Conservation (phyloP, 1,140 invertebrate genomes). For the Bombyx mandarina region DNA sequence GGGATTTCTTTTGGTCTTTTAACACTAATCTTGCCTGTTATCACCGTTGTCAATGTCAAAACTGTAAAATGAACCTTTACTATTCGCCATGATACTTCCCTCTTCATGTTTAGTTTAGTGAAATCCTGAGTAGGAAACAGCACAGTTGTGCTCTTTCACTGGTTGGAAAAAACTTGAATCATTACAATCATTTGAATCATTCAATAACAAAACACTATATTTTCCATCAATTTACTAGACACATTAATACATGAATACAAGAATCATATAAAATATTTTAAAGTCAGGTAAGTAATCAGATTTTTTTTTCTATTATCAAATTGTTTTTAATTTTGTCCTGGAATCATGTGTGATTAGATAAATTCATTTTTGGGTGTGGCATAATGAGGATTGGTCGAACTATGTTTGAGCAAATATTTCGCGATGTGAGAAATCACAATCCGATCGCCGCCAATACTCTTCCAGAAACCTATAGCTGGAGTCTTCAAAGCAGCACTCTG, state of each 20-base stretch:
- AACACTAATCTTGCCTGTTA: too few relatives aligned
- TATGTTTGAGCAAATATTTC: conserved; percentile 28
- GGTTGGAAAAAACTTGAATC: too few relatives aligned
- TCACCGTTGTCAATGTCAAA: too few relatives aligned
- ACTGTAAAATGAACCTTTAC: too few relatives aligned
- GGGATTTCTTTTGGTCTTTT: too few relatives aligned
- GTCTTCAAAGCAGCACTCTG: conserved; percentile 24
- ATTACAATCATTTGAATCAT: too few relatives aligned
- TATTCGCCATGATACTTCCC: too few relatives aligned
- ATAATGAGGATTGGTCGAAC: conserved; percentile 38
- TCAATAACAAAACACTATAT: background rate
- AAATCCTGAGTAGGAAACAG: too few relatives aligned
- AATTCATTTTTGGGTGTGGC: conserved; percentile 27
- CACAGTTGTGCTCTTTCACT: too few relatives aligned
- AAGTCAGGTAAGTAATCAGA: background rate
- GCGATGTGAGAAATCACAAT: conserved; percentile 33
- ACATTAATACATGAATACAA: too few relatives aligned
- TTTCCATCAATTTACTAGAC: too few relatives aligned
- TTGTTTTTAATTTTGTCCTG: background rate
- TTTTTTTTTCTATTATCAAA: background rate
- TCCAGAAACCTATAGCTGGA: conserved; percentile 33
- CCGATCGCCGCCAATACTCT: conserved; percentile 31
- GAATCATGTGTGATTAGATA: conserved; percentile 1
- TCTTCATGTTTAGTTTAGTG: too few relatives aligned
- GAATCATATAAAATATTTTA: background rate